phyloP scores from a whole-genome alignment of 2,888 invertebrate species.

The Amblyjoppa proteus region DNA sequence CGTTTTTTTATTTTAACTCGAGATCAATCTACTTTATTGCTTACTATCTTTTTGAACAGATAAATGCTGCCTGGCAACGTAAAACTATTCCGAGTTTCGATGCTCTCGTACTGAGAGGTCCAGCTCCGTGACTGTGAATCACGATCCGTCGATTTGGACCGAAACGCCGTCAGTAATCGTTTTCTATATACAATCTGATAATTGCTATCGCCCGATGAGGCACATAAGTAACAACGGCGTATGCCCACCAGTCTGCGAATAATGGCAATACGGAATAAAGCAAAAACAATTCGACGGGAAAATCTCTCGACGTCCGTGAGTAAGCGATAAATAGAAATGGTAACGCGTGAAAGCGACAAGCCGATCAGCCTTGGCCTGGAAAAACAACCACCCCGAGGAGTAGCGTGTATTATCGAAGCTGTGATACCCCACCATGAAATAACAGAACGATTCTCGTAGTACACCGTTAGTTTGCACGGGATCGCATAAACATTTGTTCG shows the following conservation, averaged over 20 bases:
- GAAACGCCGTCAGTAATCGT: neutral
- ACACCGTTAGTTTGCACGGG: slow-evolving; percentile 50
- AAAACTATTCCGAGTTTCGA: too few relatives aligned
- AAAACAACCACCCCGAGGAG: slow-evolving; percentile 52
- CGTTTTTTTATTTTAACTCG: too few relatives aligned
- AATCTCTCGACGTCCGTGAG: slow-evolving; percentile 44
- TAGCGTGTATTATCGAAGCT: slow-evolving; percentile 13
- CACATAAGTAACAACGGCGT: neutral
- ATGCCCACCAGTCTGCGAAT: neutral
- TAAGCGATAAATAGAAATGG: slow-evolving; percentile 55
- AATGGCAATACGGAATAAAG: slow-evolving; percentile 28
- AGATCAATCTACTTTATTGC: too few relatives aligned
- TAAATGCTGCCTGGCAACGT: too few relatives aligned
- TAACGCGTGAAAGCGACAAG: slow-evolving; percentile 28
- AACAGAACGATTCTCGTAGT: slow-evolving; percentile 55
- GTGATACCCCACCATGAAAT: slow-evolving; percentile 55
- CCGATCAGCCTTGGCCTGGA: slow-evolving; percentile 55
- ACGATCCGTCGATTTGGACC: neutral
- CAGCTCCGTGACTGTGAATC: neutral
- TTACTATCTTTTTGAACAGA: too few relatives aligned
- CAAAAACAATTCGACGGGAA: slow-evolving; percentile 33
- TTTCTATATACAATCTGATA: neutral
- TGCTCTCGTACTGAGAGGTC: too few relatives aligned
- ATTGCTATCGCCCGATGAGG: neutral
- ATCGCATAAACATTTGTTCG: slow-evolving; percentile 59